Percentiles rank a stretch among this genome's conserved stretches.
phyloP scores from a whole-genome alignment of 2,888 invertebrate genomes.

The Cremastinae sp. region DNA sequence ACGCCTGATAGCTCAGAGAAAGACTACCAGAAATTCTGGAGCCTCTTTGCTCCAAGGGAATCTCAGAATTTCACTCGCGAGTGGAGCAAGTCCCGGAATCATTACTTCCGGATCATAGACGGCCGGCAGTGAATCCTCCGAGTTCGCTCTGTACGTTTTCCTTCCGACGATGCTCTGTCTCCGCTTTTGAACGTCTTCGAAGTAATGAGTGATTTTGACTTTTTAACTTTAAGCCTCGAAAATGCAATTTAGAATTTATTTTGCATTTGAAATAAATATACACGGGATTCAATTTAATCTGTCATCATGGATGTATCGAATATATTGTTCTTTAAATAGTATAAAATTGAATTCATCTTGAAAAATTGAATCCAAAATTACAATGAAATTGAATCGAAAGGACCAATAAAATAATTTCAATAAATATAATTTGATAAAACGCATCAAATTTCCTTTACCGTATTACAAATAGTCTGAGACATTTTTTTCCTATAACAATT shows the following conservation, averaged over 20 bases:
- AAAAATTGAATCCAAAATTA: neutral
- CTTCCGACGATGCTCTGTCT: too few relatives aligned
- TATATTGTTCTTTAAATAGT: too few relatives aligned
- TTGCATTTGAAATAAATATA: too few relatives aligned
- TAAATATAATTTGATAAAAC: too few relatives aligned
- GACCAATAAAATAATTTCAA: too few relatives aligned
- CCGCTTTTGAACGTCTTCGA: constrained; percentile 17
- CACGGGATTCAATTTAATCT: too few relatives aligned
- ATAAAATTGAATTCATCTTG: neutral
- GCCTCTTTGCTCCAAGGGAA: constrained; percentile 20
- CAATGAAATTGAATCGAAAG: too few relatives aligned
- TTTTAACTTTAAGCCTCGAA: neutral
- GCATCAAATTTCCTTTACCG: too few relatives aligned
- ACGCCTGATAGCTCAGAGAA: constrained; percentile 4
- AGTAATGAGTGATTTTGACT: neutral
- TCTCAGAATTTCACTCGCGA: constrained; percentile 45
- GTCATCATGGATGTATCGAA: too few relatives aligned
- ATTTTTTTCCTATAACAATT: too few relatives aligned
- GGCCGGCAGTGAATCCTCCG: constrained; percentile 30
- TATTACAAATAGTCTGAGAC: too few relatives aligned
- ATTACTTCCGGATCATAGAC: constrained; percentile 60
- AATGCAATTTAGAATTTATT: constrained; percentile 9
- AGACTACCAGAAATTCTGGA: constrained; percentile 24
- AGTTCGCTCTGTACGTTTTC: constrained; percentile 14
- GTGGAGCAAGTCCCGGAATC: constrained; percentile 28